These are phyloP conservation scores for Tokudaia tokunoshimensis DNA, from an alignment of 2,797 vertebrate species.

Conservation along the genomic window DNA sequence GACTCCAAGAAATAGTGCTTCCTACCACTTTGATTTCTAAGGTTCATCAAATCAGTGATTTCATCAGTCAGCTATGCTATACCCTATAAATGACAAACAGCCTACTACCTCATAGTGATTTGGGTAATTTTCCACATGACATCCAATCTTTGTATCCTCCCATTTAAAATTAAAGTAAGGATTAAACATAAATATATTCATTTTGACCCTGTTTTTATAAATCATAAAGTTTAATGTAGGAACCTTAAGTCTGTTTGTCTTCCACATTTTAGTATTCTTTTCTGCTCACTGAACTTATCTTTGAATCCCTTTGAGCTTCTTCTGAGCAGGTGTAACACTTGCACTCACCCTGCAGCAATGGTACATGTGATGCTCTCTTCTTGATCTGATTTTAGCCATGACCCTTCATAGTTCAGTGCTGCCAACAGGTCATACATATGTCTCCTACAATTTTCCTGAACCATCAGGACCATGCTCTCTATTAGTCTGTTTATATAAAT, in stretches of 20 bases:
- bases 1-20: neutral
- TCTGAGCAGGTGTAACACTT: too few relatives aligned
- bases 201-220: neutral
- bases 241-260: neutral
- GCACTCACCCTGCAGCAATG: rapidly evolving
- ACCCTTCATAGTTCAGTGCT: neutral
- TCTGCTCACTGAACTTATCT: neutral
- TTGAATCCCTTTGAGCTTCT: too few relatives aligned
- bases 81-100: neutral
- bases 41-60: neutral
- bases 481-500: neutral
- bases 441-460: neutral
- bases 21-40: neutral
- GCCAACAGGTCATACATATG: neutral
- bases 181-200: neutral
- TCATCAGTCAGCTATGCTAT: neutral
- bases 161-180: neutral
- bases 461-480: too few relatives aligned
- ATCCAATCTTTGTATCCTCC: neutral
- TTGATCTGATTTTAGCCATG: too few relatives aligned
- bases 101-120: neutral
- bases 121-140: neutral
- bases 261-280: neutral
- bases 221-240: neutral
- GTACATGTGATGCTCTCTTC: neutral